A percentile compares a stretch with the other conserved stretches of the same genome.
Conservation (phyloP, 2,797 vertebrate species). For the Spea hammondii region DNA sequence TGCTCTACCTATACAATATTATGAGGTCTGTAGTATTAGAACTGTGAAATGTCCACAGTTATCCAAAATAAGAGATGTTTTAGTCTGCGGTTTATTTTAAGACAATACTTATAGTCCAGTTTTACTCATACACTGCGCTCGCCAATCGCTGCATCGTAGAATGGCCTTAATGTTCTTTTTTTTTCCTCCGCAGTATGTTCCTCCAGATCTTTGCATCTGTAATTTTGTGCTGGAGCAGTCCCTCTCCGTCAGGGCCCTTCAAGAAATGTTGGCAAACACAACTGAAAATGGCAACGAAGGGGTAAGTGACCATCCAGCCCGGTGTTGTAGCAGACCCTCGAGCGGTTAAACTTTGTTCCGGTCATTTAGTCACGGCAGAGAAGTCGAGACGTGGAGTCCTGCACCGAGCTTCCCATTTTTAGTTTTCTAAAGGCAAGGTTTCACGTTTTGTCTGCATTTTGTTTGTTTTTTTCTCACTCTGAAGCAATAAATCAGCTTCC, state of each 20-base stretch:
- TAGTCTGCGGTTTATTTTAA: background rate
- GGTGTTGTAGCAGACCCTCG: too few species aligned
- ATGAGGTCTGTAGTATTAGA: too few species aligned
- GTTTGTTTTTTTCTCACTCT: too few species aligned
- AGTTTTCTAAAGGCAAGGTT: too few species aligned
- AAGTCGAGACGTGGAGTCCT: background rate
- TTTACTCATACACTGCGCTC: background rate
- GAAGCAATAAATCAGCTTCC: too few species aligned
- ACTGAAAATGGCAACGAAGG: slow-evolving; percentile 84
- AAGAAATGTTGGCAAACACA: slow-evolving; percentile 94
- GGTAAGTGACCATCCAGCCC: slow-evolving; percentile 72
- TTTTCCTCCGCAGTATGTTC: slow-evolving; percentile 82
- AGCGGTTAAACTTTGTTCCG: background rate
- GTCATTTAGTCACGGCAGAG: slow-evolving; percentile 6
- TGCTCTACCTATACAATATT: too few species aligned
- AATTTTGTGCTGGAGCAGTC: slow-evolving; percentile 96
- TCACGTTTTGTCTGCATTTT: too few species aligned
- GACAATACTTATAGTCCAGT: too few species aligned
- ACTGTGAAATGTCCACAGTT: too few species aligned
- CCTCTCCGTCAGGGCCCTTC: slow-evolving; percentile 91
- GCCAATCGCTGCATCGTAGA: too few species aligned
- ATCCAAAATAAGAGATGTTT: too few species aligned
- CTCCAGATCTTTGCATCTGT: slow-evolving; percentile 95
- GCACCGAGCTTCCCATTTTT: too few species aligned
- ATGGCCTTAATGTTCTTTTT: slow-evolving; percentile 32